Evolutionary conservation across 2,113 vertebrate species (phyloP).

Genomic region (Scortum barcoo): DNA sequence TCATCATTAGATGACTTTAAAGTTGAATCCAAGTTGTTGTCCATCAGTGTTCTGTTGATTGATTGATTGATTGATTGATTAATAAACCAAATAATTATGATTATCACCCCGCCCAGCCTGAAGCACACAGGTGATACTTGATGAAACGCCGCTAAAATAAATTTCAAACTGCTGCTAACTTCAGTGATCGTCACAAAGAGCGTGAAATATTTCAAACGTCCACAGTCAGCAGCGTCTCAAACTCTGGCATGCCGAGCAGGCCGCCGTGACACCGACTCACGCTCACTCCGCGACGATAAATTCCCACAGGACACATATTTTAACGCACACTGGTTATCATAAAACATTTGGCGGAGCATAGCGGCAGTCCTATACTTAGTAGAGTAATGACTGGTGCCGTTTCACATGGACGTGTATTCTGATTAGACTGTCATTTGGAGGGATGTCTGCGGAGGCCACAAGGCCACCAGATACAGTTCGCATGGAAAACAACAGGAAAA

Average conservation of each 20-base stretch:
- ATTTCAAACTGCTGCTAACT: neutral
- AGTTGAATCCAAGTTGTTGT: neutral
- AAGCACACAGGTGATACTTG: neutral
- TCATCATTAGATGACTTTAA: neutral
- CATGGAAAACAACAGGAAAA: conserved; percentile 65
- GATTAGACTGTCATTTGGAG: conserved; percentile 83
- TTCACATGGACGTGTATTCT: conserved; percentile 79
- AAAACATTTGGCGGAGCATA: conserved; percentile 68
- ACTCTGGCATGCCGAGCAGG: neutral
- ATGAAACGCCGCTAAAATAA: neutral
- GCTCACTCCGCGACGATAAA: conserved; percentile 57
- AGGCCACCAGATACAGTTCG: conserved; percentile 67
- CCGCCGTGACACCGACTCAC: conserved; percentile 38
- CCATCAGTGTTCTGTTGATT: neutral
- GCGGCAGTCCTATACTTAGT: conserved; percentile 80
- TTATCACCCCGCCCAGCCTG: neutral
- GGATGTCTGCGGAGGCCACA: conserved; percentile 69
- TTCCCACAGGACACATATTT: conserved; percentile 71
- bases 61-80: too few species aligned
- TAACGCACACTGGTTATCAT: conserved; percentile 74
- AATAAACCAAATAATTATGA: neutral
- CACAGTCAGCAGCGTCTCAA: neutral
- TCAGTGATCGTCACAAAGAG: neutral
- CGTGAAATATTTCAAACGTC: neutral
- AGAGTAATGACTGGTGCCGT: conserved; percentile 80